Percentiles rank a stretch among this genome's conserved stretches.
phyloP scores from a whole-genome alignment of 1,140 invertebrate species.

The Euschistus heros region DNA sequence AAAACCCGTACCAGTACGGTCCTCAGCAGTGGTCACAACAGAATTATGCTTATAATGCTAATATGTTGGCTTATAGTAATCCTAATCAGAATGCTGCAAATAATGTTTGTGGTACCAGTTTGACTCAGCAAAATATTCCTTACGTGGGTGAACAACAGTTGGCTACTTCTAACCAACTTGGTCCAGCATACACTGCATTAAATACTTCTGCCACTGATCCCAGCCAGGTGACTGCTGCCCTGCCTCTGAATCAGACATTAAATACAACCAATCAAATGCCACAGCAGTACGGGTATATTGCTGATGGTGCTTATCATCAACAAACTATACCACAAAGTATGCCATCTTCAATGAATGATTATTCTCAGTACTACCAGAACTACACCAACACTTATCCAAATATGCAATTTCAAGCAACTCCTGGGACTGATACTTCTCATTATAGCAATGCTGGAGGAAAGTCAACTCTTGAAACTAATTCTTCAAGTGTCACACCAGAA shows the following conservation, averaged over 20 bases:
- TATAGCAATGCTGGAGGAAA: constrained; percentile 29
- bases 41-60: too few relatives aligned
- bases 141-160: neutral
- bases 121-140: neutral
- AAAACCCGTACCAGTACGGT: too few relatives aligned
- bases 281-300: too few relatives aligned
- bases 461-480: constrained; percentile 11
- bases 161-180: neutral
- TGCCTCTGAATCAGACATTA: neutral
- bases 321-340: neutral
- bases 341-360: neutral
- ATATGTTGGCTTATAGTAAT: neutral
- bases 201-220: neutral
- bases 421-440: constrained; percentile 28
- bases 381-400: constrained; percentile 21
- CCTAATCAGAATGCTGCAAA: neutral
- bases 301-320: too few relatives aligned
- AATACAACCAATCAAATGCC: neutral
- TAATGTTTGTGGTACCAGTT: neutral
- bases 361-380: constrained; percentile 12
- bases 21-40: too few relatives aligned
- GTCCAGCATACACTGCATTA: neutral
- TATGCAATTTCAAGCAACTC: constrained; percentile 28
- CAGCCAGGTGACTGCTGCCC: neutral
- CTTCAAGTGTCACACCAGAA: neutral